A percentile compares a stretch with the other conserved stretches of the same genome.
phyloP scores from a whole-genome alignment of 1,140 invertebrate genomes.

The Trichomalopsis sarcophagae region DNA sequence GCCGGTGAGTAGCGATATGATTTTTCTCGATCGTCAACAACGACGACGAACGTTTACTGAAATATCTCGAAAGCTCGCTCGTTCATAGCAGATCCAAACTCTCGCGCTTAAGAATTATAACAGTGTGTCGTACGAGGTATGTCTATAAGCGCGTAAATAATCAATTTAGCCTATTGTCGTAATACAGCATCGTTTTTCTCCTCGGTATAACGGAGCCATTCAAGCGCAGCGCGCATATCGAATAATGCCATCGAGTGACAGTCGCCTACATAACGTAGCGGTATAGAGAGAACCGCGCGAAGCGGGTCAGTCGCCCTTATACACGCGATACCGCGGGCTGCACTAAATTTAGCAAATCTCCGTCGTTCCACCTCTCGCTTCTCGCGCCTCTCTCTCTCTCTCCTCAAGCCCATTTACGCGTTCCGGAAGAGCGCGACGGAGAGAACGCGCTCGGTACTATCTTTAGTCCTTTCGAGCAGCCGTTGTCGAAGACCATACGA shows the following conservation, averaged over 20 bases:
- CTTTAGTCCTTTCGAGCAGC: constrained; percentile 54
- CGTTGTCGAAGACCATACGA: neutral
- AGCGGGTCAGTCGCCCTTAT: constrained; percentile 54
- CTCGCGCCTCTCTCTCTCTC: constrained; percentile 20
- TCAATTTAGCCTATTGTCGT: too few relatives aligned
- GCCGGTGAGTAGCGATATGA: constrained; percentile 70
- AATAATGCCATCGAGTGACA: too few relatives aligned
- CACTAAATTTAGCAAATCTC: constrained; percentile 64
- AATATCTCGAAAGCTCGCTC: constrained; percentile 6
- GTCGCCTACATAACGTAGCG: neutral
- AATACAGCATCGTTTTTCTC: too few relatives aligned
- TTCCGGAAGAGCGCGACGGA: constrained; percentile 51
- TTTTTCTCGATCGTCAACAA: neutral
- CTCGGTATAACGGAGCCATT: too few relatives aligned
- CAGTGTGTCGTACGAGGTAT: too few relatives aligned
- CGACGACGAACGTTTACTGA: neutral
- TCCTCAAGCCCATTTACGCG: constrained; percentile 52
- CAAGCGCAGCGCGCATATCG: too few relatives aligned
- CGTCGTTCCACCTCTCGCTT: constrained; percentile 25
- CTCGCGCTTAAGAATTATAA: too few relatives aligned
- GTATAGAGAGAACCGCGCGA: neutral
- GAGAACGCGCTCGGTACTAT: constrained; percentile 52
- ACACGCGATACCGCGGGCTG: constrained; percentile 30
- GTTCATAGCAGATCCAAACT: neutral
- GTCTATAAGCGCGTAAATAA: too few relatives aligned